Percentiles rank a stretch among this genome's conserved stretches.
These are phyloP conservation scores for Scolanthus callimorphus DNA, from an alignment of 92 coral and sea anemone genomes.

Conservation along the genomic window DNA sequence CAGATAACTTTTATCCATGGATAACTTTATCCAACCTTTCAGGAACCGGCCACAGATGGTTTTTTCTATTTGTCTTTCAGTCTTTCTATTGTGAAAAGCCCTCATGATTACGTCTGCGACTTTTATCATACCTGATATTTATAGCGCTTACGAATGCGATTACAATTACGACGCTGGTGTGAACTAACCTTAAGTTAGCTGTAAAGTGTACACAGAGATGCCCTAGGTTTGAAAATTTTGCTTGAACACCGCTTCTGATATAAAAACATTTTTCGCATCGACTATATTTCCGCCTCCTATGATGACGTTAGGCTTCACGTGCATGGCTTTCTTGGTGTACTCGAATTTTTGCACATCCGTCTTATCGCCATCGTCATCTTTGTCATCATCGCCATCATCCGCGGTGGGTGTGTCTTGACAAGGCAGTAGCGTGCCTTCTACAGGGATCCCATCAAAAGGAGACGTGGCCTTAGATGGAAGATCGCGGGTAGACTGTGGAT, in stretches of 20 bases:
- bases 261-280: slow-evolving; percentile 38
- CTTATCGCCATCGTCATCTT: slow-evolving; percentile 40
- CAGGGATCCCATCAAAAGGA: slow-evolving; percentile 26
- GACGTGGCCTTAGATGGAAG: not conserved
- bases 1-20: too few species aligned
- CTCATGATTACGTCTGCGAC: too few species aligned
- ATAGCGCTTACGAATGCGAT: too few species aligned
- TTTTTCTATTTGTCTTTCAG: too few species aligned
- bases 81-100: too few species aligned
- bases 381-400: slow-evolving; percentile 52
- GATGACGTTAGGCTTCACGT: slow-evolving; percentile 48
- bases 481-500: slow-evolving; percentile 15
- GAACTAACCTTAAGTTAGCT: too few species aligned
- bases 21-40: too few species aligned
- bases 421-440: slow-evolving; percentile 23
- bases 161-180: too few species aligned
- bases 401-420: slow-evolving; percentile 13
- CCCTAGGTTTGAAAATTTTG: slow-evolving; percentile 23
- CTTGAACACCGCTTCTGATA: slow-evolving; percentile 39
- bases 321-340: slow-evolving; percentile 48
- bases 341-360: slow-evolving; percentile 49
- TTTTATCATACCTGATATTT: too few species aligned
- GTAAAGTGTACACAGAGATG: too few species aligned
- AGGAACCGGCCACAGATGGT: too few species aligned
- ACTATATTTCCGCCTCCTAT: slow-evolving; percentile 55